These are phyloP conservation scores for Remorina albescens DNA, from an alignment of 2,797 vertebrate species.

Conservation along the genomic window DNA sequence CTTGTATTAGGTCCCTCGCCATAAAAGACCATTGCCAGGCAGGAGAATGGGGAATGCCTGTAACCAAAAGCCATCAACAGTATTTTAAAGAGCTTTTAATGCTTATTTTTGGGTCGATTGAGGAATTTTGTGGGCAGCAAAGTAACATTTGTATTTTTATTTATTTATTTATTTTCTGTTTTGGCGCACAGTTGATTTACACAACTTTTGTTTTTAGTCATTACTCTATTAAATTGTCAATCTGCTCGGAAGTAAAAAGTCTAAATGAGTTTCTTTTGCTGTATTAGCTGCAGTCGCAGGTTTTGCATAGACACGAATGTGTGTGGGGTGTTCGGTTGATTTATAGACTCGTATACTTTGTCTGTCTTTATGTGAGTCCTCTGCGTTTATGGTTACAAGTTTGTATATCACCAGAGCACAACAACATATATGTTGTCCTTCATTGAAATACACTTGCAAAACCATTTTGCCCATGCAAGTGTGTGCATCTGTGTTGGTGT, in stretches of 20 bases:
- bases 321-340: slow-evolving; percentile 39
- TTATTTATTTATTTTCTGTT: slow-evolving; percentile 43
- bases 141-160: slow-evolving; percentile 58
- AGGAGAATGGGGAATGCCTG: slow-evolving; percentile 71
- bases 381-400: not conserved
- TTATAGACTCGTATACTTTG: slow-evolving; percentile 19
- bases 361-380: slow-evolving; percentile 5
- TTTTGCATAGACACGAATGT: slow-evolving; percentile 41
- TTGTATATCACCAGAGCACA: not conserved
- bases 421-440: slow-evolving; percentile 10
- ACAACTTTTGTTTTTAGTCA: slow-evolving; percentile 61
- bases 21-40: slow-evolving; percentile 79
- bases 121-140: slow-evolving; percentile 58
- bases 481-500: slow-evolving; percentile 33
- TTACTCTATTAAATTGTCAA: slow-evolving; percentile 69
- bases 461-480: slow-evolving; percentile 20
- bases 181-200: slow-evolving; percentile 68
- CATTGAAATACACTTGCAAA: slow-evolving; percentile 29
- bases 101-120: slow-evolving; percentile 61
- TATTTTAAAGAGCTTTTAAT: slow-evolving; percentile 79
- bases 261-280: slow-evolving; percentile 65
- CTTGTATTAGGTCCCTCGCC: slow-evolving; percentile 80
- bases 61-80: slow-evolving; percentile 79
- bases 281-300: slow-evolving; percentile 57
- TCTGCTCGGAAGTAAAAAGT: slow-evolving; percentile 65